These are phyloP conservation scores for Coelopa frigida DNA, from an alignment of 1,140 invertebrate species.

Conservation along the genomic window DNA sequence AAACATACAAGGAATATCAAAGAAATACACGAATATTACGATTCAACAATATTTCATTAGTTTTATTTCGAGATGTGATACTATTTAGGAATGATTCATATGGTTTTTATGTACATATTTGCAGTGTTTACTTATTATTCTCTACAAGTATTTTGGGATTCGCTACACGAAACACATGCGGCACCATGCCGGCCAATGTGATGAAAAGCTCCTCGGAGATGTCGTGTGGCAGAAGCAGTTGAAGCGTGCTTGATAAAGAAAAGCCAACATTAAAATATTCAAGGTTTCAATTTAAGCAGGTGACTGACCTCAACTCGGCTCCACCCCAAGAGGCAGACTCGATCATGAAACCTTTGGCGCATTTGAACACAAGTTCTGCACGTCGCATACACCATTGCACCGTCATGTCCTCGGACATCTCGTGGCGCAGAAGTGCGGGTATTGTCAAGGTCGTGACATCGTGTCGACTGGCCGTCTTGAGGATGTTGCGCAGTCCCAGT, in stretches of 20 bases:
- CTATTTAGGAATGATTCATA: too few species aligned
- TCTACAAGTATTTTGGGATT: constrained; percentile 63
- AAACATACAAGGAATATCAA: too few species aligned
- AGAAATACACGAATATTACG: too few species aligned
- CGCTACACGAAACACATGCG: constrained; percentile 82
- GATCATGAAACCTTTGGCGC: constrained; percentile 99
- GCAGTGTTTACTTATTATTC: constrained; percentile 29
- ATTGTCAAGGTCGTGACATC: constrained; percentile 90
- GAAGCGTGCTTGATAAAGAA: constrained; percentile 30
- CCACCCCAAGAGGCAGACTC: constrained; percentile 91
- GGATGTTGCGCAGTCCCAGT: constrained; percentile 85
- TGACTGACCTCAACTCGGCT: constrained; percentile 81
- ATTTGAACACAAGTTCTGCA: constrained; percentile 95
- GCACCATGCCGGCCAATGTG: constrained; percentile 77
- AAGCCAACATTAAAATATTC: background rate
- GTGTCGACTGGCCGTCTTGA: constrained; percentile 88
- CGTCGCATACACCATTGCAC: constrained; percentile 91
- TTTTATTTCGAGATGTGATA: too few species aligned
- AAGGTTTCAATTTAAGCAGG: too few species aligned
- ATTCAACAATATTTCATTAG: too few species aligned
- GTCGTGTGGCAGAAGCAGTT: constrained; percentile 57
- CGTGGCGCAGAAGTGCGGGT: constrained; percentile 84
- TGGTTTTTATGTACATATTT: too few species aligned
- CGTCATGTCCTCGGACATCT: constrained; percentile 97
- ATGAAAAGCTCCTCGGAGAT: constrained; percentile 81